A percentile compares a stretch with the other conserved stretches of the same genome.
Conservation (phyloP, 2,888 invertebrate genomes). For the Hypselothyrea guttata region DNA sequence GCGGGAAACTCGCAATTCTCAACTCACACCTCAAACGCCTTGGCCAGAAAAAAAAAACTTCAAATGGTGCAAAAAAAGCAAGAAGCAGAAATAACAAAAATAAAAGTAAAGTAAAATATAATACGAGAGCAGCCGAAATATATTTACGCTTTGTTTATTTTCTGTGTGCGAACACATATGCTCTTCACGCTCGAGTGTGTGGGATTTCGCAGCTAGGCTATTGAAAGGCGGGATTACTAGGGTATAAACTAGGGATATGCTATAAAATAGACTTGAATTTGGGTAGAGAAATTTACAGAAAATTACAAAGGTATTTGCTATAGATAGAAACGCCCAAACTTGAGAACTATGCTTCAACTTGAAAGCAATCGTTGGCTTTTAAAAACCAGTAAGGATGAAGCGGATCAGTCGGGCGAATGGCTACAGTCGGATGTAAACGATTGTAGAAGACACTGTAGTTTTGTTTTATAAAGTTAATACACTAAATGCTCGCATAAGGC, state of each 20-base stretch:
- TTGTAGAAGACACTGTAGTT: no score
- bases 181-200: conserved; percentile 33
- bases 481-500: no score
- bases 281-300: no score
- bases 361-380: no score
- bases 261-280: no score
- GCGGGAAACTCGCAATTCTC: conserved; percentile 14
- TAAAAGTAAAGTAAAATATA: conserved; percentile 37
- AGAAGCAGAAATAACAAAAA: conserved; percentile 17
- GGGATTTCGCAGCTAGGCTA: conserved; percentile 2
- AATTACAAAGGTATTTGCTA: no score
- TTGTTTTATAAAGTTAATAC: no score
- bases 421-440: no score
- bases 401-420: no score
- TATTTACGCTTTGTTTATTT: conserved; percentile 52
- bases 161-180: conserved; percentile 50
- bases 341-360: no score
- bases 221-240: conserved; percentile 19
- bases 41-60: conserved; percentile 31
- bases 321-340: no score
- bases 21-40: conserved; percentile 5
- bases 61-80: conserved; percentile 53
- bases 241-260: background rate
- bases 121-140: conserved; percentile 61
- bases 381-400: no score